Evolutionary conservation across 2,797 vertebrate genomes (phyloP), one percentile per base, ranked within the genome.

Genomic region (Apodemus agrarius): DNA sequence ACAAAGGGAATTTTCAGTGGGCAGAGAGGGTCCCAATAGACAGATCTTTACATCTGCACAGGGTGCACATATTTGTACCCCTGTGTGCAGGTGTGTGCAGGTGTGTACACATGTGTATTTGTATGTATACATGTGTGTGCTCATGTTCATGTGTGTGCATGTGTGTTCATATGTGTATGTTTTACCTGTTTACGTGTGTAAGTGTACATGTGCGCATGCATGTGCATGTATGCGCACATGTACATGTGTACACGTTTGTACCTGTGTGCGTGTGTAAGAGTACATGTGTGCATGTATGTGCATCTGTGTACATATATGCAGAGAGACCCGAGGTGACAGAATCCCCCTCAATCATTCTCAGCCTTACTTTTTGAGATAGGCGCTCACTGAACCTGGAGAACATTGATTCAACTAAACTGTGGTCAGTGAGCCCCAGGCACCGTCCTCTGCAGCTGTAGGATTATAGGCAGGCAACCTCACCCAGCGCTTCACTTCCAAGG

Each of bases 391-490:
- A 72, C 46, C 34, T 87, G 67, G 34, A 72, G 13, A 8, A 26
- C 67, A 29, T 24, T 22, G 0, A 37, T 74, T 40, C 22, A 26
- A 19, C n/a, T 54, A 17, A 24, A 34, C 31, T 17, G 46, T 69
- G 65, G n/a, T 26, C 4, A 0, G 3, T 57, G 85, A 74, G n/a
- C 22, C 16, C 22, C 49, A 40, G 65, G 34, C 3, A 16, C 17
- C 34, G 14, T 29, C 46, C 49, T 69, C 22, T 72, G 34, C 67
- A 87, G 34, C 46, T 17, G 3, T 5, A 54, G 84, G 34, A 11
- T 37, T 37, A 54, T 2, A 54, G 34, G 19, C 2, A 1, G 14
- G 37, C 1, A 10, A 3, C 34, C 34, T 72, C 21, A 12, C 1
- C 4, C 40, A 46, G 46, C 14, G 12, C 57, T 54, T 72, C 26